These are phyloP conservation scores for Reticulitermes lucifugus DNA, from an alignment of 2,888 invertebrate species.

Conservation along the genomic window DNA sequence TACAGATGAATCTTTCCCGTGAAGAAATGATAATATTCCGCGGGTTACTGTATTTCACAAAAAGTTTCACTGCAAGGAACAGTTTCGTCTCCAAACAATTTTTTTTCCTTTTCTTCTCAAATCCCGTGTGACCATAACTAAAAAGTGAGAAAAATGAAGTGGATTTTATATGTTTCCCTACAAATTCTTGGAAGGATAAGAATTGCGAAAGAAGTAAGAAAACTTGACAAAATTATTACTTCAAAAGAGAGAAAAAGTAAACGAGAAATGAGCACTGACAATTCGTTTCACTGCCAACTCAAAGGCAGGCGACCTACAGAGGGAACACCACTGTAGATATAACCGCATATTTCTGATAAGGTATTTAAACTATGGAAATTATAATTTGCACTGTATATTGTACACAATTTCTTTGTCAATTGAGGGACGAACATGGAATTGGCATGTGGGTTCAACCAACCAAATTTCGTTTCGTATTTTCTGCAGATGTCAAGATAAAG, in stretches of 20 bases:
- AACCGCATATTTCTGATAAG: background rate
- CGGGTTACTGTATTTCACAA: constrained; percentile 34
- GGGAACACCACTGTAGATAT: background rate
- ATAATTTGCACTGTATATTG: background rate
- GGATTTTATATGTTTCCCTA: constrained; percentile 32
- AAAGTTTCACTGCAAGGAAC: constrained; percentile 41
- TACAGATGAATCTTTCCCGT: background rate
- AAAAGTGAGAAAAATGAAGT: constrained; percentile 26
- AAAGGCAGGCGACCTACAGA: background rate
- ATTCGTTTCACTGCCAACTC: background rate
- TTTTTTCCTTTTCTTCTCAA: constrained; percentile 42
- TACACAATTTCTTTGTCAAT: too few species aligned
- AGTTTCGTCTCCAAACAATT: constrained; percentile 15
- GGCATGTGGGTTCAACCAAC: too few species aligned
- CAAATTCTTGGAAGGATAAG: constrained; percentile 36
- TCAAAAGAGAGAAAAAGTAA: background rate
- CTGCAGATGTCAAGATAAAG: too few species aligned
- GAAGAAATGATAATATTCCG: constrained; percentile 45
- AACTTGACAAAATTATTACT: constrained; percentile 22
- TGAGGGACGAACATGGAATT: background rate
- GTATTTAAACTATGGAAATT: background rate
- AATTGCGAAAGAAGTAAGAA: constrained; percentile 12
- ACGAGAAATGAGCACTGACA: background rate
- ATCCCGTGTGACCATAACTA: constrained; percentile 42
- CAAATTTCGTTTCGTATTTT: too few species aligned